Evolutionary conservation across 2,888 invertebrate species (phyloP).

Genomic region (Ormyrus thymus): DNA sequence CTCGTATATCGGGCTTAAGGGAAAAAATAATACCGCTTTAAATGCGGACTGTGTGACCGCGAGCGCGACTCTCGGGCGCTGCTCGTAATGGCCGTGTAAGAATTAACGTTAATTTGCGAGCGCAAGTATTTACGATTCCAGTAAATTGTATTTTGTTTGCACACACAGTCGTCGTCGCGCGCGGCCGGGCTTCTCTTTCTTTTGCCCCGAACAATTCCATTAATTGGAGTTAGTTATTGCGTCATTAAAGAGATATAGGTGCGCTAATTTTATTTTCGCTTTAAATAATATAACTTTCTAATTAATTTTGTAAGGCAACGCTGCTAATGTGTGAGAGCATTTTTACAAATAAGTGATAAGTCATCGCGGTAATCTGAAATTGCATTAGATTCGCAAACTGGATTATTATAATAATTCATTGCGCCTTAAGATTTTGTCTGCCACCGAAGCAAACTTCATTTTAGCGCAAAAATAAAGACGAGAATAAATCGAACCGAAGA

Average conservation of each 20-base stretch:
- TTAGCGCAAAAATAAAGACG: background rate
- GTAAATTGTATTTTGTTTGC: constrained; percentile 50
- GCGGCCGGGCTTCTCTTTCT: constrained; percentile 21
- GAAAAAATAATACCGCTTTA: constrained; percentile 24
- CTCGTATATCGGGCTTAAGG: constrained; percentile 43
- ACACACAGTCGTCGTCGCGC: background rate
- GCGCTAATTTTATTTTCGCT: background rate
- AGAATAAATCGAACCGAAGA: no score
- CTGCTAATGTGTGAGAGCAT: no score
- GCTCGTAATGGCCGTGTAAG: constrained; percentile 22
- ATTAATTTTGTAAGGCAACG: background rate
- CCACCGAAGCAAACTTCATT: no score
- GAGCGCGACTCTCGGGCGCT: background rate
- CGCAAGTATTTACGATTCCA: constrained; percentile 42
- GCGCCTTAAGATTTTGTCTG: no score
- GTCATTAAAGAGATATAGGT: constrained; percentile 24
- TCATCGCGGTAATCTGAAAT: no score
- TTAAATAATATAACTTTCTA: background rate
- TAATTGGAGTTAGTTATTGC: constrained; percentile 40
- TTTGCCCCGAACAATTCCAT: constrained; percentile 24
- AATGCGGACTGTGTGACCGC: constrained; percentile 9
- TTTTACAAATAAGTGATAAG: background rate
- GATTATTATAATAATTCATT: no score
- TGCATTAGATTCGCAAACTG: no score
- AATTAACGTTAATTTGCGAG: constrained; percentile 49